These are phyloP conservation scores for Nothoprocta pentlandii DNA, from an alignment of 2,113 vertebrate species.

Conservation along the genomic window DNA sequence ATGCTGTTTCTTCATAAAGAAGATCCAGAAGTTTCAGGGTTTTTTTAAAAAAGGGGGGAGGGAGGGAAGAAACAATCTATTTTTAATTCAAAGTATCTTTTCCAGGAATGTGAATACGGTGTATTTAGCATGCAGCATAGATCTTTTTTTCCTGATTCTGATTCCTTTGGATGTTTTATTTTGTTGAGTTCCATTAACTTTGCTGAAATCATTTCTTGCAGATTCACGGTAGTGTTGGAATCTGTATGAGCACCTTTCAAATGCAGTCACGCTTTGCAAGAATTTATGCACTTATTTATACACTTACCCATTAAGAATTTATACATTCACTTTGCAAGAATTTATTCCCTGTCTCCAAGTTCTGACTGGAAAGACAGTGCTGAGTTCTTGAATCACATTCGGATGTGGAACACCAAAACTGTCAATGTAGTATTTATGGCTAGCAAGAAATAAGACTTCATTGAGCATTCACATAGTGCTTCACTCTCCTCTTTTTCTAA, in stretches of 20 bases:
- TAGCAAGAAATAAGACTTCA: neutral
- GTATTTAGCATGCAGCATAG: neutral
- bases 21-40: rapidly evolving
- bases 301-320: neutral
- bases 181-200: neutral
- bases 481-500: neutral
- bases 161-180: neutral
- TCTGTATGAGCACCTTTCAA: neutral
- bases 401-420: neutral
- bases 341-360: neutral
- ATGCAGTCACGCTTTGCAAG: neutral
- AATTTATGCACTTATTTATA: neutral
- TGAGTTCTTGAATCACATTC: neutral
- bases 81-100: neutral
- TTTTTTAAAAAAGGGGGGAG: neutral
- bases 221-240: neutral
- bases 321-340: neutral
- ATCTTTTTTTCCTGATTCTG: neutral
- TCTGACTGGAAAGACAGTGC: neutral
- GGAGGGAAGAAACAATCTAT: neutral
- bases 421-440: neutral
- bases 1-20: neutral
- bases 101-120: neutral
- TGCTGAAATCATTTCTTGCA: neutral
- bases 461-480: neutral